phyloP scores from a whole-genome alignment of 2,113 vertebrate species.

The Monarcha castaneiventris region DNA sequence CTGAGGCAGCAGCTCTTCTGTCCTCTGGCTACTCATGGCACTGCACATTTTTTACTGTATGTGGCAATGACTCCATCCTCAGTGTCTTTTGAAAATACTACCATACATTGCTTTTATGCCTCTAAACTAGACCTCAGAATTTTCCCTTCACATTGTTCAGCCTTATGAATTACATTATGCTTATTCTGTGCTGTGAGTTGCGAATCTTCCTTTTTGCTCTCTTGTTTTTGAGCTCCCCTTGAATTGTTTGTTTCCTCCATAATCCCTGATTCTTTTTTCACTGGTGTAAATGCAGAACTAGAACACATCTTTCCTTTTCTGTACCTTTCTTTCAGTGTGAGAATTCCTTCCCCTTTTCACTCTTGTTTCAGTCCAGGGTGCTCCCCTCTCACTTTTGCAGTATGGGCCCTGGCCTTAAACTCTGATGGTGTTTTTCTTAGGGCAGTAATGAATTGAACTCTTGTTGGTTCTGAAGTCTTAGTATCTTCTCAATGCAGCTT shows the following conservation, averaged over 20 bases:
- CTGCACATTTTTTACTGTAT: neutral
- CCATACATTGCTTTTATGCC: neutral
- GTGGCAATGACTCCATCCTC: neutral
- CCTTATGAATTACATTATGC: neutral
- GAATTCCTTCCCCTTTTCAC: neutral
- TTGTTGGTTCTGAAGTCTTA: neutral
- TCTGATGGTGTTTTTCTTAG: neutral
- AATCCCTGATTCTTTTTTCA: neutral
- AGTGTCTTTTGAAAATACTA: neutral
- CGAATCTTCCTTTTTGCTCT: neutral
- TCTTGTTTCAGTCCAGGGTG: neutral
- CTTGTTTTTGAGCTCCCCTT: neutral
- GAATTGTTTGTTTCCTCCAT: neutral
- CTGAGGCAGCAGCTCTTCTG: neutral
- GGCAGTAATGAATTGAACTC: neutral
- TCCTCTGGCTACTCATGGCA: neutral
- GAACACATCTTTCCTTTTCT: neutral
- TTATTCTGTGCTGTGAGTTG: neutral
- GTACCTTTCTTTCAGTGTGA: neutral
- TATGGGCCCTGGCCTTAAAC: neutral
- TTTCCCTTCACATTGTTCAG: neutral
- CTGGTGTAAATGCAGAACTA: neutral
- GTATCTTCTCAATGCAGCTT: neutral
- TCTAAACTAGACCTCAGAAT: neutral
- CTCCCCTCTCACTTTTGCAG: fast-evolving